A percentile compares a stretch with the other conserved stretches of the same genome.
Evolutionary conservation across 2,888 invertebrate species (phyloP).

Genomic region (Boloria euphrosyne): DNA sequence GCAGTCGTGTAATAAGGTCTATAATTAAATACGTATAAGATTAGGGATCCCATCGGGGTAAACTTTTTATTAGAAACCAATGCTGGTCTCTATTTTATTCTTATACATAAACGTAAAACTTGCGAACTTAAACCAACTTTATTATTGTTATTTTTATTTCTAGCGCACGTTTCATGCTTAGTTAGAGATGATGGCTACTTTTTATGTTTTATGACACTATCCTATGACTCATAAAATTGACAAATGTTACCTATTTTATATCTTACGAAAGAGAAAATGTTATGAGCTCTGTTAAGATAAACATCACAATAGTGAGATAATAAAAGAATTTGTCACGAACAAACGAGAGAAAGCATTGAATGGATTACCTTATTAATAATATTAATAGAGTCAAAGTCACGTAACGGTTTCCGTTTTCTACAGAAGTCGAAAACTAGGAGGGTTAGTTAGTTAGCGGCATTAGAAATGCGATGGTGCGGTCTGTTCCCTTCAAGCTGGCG

Average conservation of each 20-base stretch:
- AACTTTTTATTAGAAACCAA: background rate
- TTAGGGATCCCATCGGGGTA: too few relatives aligned
- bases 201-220: conserved; percentile 18
- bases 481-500: conserved; percentile 49
- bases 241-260: conserved; percentile 15
- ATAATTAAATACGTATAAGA: too few relatives aligned
- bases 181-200: conserved; percentile 8
- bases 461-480: conserved; percentile 65
- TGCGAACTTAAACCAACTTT: background rate
- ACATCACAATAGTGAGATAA: conserved; percentile 10
- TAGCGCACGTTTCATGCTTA: conserved; percentile 16
- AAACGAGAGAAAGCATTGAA: background rate
- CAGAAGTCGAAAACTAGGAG: conserved; percentile 69
- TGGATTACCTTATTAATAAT: conserved; percentile 49
- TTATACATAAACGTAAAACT: background rate
- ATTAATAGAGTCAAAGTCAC: conserved; percentile 65
- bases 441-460: conserved; percentile 76
- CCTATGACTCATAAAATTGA: conserved; percentile 16
- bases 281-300: conserved; percentile 13
- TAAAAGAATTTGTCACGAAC: conserved; percentile 3
- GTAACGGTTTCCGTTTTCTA: conserved; percentile 76
- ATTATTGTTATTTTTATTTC: conserved; percentile 6
- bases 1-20: too few relatives aligned
- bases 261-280: conserved; percentile 12
- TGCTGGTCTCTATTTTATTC: background rate